Evolutionary conservation across 2,113 vertebrate genomes (phyloP).

Genomic region (Furnarius figulus): DNA sequence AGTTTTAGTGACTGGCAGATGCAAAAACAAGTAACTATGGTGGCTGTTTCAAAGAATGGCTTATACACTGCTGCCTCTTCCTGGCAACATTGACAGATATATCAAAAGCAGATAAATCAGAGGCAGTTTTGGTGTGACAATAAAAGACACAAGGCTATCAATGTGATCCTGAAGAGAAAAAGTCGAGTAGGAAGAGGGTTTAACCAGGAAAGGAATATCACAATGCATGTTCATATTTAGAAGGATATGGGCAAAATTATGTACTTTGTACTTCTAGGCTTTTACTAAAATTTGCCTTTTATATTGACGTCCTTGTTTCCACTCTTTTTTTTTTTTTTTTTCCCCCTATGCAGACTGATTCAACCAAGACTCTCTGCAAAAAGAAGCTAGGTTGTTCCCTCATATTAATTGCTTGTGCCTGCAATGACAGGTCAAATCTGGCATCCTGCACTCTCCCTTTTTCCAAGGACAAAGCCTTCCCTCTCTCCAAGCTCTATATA

Average conservation of each 20-base stretch:
- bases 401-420: background rate
- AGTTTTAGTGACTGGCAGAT: background rate
- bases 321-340: background rate
- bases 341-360: background rate
- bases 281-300: background rate
- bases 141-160: background rate
- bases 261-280: background rate
- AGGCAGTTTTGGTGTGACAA: background rate
- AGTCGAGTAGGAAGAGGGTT: background rate
- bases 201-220: background rate
- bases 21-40: background rate
- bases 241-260: background rate
- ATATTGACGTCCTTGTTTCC: background rate
- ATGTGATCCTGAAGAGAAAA: background rate
- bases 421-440: background rate
- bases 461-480: conserved; percentile 27
- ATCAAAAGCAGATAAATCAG: background rate
- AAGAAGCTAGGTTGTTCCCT: background rate
- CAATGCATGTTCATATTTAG: background rate
- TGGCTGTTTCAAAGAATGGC: background rate
- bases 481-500: background rate
- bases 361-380: background rate
- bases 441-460: conserved; percentile 1
- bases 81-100: background rate
- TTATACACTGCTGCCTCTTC: background rate